phyloP scores from a whole-genome alignment of 2,888 invertebrate species.

The Drosophila neoperkinsi region DNA sequence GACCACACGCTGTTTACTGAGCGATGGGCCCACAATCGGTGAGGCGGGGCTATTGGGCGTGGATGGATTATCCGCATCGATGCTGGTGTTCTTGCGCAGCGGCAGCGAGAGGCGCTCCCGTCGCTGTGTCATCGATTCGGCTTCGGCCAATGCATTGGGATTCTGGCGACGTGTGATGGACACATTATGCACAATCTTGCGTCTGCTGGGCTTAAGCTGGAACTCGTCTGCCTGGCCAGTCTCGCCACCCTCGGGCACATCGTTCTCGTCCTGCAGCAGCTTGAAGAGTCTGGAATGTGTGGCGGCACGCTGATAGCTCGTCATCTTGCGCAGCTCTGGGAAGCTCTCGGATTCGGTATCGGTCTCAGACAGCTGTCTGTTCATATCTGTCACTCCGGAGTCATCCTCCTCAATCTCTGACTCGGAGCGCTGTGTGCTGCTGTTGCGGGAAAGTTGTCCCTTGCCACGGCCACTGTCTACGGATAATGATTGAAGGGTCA shows the following conservation, averaged over 20 bases:
- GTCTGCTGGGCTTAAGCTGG: constrained; percentile 80
- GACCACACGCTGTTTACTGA: constrained; percentile 84
- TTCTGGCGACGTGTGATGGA: constrained; percentile 84
- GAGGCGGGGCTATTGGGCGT: constrained; percentile 86
- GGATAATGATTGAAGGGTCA: constrained; percentile 72
- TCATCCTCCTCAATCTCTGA: constrained; percentile 88
- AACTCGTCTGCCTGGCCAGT: constrained; percentile 72
- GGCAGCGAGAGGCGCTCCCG: constrained; percentile 86
- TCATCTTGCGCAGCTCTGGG: constrained; percentile 87
- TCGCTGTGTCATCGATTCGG: constrained; percentile 85
- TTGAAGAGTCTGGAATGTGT: constrained; percentile 90
- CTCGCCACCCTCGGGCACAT: constrained; percentile 68
- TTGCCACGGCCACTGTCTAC: constrained; percentile 78
- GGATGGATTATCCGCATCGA: constrained; percentile 86
- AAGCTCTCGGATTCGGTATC: constrained; percentile 88
- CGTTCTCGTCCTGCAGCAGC: constrained; percentile 87
- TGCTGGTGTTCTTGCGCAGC: constrained; percentile 84
- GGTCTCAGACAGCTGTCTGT: constrained; percentile 88
- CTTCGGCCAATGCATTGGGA: constrained; percentile 80
- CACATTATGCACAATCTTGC: constrained; percentile 85
- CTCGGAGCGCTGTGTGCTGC: constrained; percentile 85
- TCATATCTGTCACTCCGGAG: constrained; percentile 90
- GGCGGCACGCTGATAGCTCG: constrained; percentile 89
- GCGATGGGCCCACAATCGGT: constrained; percentile 84
- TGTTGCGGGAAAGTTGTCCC: constrained; percentile 81